Base-by-base conservation (phyloP, 2,797 vertebrate genomes). In the Paratrypauchen microcephalus region DNA sequence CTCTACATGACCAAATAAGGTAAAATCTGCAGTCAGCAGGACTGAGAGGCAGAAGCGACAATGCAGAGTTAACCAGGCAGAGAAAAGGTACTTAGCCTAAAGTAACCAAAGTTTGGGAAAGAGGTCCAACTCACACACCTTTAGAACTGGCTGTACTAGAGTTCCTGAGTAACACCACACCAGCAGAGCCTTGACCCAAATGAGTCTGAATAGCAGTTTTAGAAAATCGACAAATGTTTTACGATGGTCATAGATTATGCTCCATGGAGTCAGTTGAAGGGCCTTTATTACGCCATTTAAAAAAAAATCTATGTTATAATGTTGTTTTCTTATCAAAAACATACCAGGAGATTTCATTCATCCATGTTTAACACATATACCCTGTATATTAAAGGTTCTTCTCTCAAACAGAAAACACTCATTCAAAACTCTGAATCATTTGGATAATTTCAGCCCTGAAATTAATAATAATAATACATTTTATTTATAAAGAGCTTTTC, bases 1-100 rank as follows among this genome's bases (percentile, higher is more conserved):
- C 95, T 86, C 92, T 90, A 87, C 88, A 95, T 97, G 95, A 89
- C 97, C 96, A 96, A 97, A 98, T 98, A 96, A 92, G 96, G 97
- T 95, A 93, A 97, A 95, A 96, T 95, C 91, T 94, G 94, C 94
- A 94, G 93, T 94, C 93, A 93, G 92, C 91, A 91, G 91, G 89
- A 92, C 89, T 91, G 79, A 80, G 87, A 86, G 84, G 91, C 83
- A 86, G 82, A 82, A 83, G 86, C 59, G 71, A 89, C 83, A 85
- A 80, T 88, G 84, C 86, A 84, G 87, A 78, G 71, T 78, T 72
- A 81, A 79, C 78, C 41, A 73, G 85, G 84, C 81, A 79, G 73
- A 71, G 81, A 71, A 83, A 80, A 84, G 74, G 83, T 90, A 71
- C 81, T 23, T 55, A 83, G 80, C 79, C 90, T 69, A 89, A 86